These are phyloP conservation scores for Linurgus olivaceus DNA, from an alignment of 2,797 vertebrate species.

Conservation along the genomic window DNA sequence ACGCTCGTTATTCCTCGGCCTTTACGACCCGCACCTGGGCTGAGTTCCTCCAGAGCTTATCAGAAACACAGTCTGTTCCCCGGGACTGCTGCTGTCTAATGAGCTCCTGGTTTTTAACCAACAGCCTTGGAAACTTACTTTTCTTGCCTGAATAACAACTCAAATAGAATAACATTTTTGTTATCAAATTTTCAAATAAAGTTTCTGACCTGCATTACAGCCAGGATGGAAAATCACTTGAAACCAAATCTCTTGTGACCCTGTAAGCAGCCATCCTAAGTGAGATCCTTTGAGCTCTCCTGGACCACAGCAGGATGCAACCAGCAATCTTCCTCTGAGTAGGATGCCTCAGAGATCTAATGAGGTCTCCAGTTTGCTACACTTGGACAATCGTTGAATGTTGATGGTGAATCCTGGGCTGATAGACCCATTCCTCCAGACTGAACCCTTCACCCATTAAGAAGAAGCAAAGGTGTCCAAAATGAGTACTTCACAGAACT, in stretches of 20 bases:
- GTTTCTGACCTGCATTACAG: fast-evolving
- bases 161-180: fast-evolving
- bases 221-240: not conserved
- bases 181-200: not conserved
- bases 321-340: not conserved
- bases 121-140: not conserved
- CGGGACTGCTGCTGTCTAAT: not conserved
- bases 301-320: not conserved
- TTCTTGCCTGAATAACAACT: not conserved
- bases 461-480: not conserved
- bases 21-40: not conserved
- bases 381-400: fast-evolving
- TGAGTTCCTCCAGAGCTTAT: not conserved
- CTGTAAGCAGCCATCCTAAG: not conserved
- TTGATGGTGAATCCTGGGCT: not conserved
- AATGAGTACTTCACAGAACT: not conserved
- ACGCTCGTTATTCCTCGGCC: fast-evolving
- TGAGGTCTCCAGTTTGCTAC: not conserved
- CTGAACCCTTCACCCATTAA: not conserved
- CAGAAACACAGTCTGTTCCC: not conserved
- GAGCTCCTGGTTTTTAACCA: not conserved
- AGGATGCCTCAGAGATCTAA: fast-evolving
- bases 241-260: not conserved
- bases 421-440: not conserved
- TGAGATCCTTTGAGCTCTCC: not conserved